Evolutionary conservation across 2,113 vertebrate genomes (phyloP).

Genomic region (Lophochroa leadbeateri): DNA sequence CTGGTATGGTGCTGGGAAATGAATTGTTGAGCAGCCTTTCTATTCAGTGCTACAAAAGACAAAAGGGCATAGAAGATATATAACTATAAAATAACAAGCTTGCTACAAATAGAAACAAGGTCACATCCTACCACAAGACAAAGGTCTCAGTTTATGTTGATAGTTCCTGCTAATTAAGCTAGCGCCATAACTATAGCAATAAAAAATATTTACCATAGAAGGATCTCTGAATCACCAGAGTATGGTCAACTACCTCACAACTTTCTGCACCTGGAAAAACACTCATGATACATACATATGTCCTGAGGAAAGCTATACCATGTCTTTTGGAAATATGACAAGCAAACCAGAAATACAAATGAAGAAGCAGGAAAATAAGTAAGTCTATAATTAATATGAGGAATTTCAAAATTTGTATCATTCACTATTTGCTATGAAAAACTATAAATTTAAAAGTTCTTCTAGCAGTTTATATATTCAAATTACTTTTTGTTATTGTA

Average conservation of each 20-base stretch:
- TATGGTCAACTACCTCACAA: neutral
- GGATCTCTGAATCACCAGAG: neutral
- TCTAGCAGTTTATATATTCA: neutral
- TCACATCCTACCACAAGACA: neutral
- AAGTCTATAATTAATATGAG: neutral
- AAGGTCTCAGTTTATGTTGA: neutral
- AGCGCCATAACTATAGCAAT: neutral
- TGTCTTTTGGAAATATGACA: neutral
- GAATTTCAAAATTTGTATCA: neutral
- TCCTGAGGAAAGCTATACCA: neutral
- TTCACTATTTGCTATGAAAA: neutral
- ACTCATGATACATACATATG: neutral
- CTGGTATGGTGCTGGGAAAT: too few species aligned
- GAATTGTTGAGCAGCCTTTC: too few species aligned
- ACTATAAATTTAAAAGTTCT: neutral
- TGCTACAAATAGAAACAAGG: neutral
- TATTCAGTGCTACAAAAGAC: too few species aligned
- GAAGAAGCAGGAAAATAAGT: neutral
- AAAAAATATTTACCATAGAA: neutral
- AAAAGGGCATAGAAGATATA: too few species aligned
- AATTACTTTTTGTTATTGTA: neutral
- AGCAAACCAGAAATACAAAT: neutral
- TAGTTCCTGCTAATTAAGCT: neutral
- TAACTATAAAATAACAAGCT: neutral
- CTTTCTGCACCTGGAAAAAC: neutral